phyloP scores from a whole-genome alignment of 2,113 vertebrate species.

The Rhabdornis inornatus region DNA sequence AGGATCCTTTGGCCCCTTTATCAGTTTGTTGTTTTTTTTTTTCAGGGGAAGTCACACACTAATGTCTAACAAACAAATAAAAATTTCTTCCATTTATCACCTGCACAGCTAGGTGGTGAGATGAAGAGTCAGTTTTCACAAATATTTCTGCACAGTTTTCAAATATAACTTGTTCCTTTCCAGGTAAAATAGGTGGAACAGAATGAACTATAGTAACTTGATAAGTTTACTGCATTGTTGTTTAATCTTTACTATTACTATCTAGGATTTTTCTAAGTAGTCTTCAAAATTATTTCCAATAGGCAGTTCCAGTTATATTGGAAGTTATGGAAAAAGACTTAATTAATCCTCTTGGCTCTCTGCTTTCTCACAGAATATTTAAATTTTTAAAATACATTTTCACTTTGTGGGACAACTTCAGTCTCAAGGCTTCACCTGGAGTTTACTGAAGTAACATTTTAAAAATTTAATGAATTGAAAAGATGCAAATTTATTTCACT shows the following conservation, averaged over 20 bases:
- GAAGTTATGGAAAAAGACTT: neutral
- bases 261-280: neutral
- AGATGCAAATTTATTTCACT: neutral
- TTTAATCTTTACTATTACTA: neutral
- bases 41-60: neutral
- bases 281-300: slow-evolving; percentile 37
- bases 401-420: neutral
- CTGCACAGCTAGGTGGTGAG: neutral
- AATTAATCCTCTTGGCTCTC: neutral
- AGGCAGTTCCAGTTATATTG: neutral
- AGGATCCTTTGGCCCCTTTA: neutral
- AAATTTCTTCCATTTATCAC: neutral
- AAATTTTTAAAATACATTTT: neutral
- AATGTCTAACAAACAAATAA: neutral
- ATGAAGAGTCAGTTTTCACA: neutral
- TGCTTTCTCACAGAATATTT: neutral
- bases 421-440: neutral
- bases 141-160: neutral
- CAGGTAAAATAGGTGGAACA: neutral
- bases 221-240: neutral
- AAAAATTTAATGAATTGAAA: neutral
- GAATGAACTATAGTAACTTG: neutral
- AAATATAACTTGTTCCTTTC: neutral
- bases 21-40: neutral
- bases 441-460: neutral